Percentiles rank a stretch among this genome's conserved stretches.
Evolutionary conservation across 2,113 vertebrate genomes (phyloP).

Genomic region (Macaca mulatta): DNA sequence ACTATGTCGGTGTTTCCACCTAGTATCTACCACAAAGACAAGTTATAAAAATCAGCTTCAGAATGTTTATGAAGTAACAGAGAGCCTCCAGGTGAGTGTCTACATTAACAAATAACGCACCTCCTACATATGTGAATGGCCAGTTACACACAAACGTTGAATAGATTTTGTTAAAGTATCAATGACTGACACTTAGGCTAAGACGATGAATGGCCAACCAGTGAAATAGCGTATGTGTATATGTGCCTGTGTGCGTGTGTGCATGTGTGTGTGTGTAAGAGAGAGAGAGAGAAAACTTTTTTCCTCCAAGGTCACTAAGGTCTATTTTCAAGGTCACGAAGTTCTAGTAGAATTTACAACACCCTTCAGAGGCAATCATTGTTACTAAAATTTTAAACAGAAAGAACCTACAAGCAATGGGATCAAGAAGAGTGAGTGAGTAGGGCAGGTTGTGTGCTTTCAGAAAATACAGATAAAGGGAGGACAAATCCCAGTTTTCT

Average conservation of each 20-base stretch:
- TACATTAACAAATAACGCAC: neutral
- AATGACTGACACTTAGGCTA: neutral
- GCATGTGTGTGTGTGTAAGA: too few relatives aligned
- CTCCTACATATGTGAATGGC: neutral
- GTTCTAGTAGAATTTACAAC: neutral
- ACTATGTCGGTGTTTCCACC: neutral
- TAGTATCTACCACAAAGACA: neutral
- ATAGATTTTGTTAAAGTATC: slow-evolving; percentile 23
- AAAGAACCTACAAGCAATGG: neutral
- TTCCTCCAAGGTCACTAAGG: neutral
- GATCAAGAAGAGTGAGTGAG: neutral
- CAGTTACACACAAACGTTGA: neutral
- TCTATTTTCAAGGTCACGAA: neutral
- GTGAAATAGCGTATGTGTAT: neutral
- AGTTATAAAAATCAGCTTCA: neutral
- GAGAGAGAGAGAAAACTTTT: neutral
- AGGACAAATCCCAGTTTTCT: neutral
- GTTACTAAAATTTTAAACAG: neutral
- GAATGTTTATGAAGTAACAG: neutral
- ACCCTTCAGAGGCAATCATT: neutral
- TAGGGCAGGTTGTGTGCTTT: neutral
- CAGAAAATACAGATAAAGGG: neutral
- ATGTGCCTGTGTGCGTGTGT: neutral
- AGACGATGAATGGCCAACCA: neutral
- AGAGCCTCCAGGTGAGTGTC: neutral